Evolutionary conservation across 2,888 invertebrate genomes (phyloP), one percentile per base, ranked within the genome.

Genomic region (Lycaena phlaeas): DNA sequence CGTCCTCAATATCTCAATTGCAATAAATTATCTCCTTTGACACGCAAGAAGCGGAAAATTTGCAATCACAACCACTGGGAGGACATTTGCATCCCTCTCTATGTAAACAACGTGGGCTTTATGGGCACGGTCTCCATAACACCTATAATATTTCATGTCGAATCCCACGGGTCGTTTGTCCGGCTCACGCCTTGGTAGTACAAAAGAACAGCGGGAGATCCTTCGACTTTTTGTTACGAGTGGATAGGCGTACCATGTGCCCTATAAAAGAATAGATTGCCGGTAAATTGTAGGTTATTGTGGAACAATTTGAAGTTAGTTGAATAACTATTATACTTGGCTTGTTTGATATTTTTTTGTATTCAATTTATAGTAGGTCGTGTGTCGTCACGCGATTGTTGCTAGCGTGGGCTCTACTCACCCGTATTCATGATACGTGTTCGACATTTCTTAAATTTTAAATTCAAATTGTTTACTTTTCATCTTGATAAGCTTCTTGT

Each of bases 251-350:
- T 78, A 73, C 64, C 74, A 70, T 70, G 69, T 68, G 62, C 64
- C 64, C 61, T 64, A 78, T 73, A 81, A 79, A 74, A 73, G 70
- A 76, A 75, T 70, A 81, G 79, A 82, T 84, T 77, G 82, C 73
- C 81, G 78, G 79, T 79, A 79, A 82, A 82, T 82, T 68, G 74
- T 66, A 51, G 68, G 65, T 68, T 71, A 79, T 81, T 84, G 79
- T 82, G 68, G 66, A 54, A 61, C 66, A 71, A 68, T 79, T 77
- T 76, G 73, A 77, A 75, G 61, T 69, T 56, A 64, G 71, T 77
- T 71, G 63, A 68, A 70, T 68, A 73, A 68, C 64, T 54, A 52
- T 51, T 66, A 58, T 61, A 58, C 61, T 60, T 59, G 53, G 60
- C 59, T 64, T 59, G 61, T 64, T 66, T 63, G 62, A 70, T 63